Base-by-base conservation (phyloP, 2,797 vertebrate genomes). In the Diplodus sargus region DNA sequence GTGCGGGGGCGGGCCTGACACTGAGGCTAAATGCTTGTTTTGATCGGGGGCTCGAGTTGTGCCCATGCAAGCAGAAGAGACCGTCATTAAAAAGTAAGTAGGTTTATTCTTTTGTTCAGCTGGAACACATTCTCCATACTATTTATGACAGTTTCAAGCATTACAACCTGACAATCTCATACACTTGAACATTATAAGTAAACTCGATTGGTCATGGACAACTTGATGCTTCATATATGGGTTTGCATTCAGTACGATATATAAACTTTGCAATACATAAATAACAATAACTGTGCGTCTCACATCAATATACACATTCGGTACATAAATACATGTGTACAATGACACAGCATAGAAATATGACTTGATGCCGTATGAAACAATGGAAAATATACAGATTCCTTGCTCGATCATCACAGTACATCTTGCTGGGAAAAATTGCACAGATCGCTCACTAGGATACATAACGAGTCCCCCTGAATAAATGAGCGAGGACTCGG, bases 271-370 rank as follows among this genome's bases (percentile, higher is more conserved):
- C 68, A 87, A 83, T 88, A 89, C 91, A 94, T 94, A 94, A 94
- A 95, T 93, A 93, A 91, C 82, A 91, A 76, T 70, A 87, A 89
- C 78, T 91, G 84, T 91, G 85, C 78, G 17, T 88, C 76, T 90
- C 85, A 89, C 87, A 89, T 90, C 67, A 87, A 89, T 90, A 92
- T 90, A 92, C 81, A 93, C 90, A 92, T 92, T 94, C 90, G 81
- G 74, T 91, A 93, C 89, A 93, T 91, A 91, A 92, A 93, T 94
- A 94, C 66, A 89, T 85, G 84, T 94, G 92, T 89, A 85, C 82
- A 88, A 85, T 81, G 75, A 90, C 87, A 91, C 83, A 79, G 83
- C 84, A 88, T 89, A 92, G 81, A 90, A 90, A 90, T 82, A 90
- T 85, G 90, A 66, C 48, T 78, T 62, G 84, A 89, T 88, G 83